Evolutionary conservation across 1,140 invertebrate genomes (phyloP).

Genomic region (Drosophila arizonae): DNA sequence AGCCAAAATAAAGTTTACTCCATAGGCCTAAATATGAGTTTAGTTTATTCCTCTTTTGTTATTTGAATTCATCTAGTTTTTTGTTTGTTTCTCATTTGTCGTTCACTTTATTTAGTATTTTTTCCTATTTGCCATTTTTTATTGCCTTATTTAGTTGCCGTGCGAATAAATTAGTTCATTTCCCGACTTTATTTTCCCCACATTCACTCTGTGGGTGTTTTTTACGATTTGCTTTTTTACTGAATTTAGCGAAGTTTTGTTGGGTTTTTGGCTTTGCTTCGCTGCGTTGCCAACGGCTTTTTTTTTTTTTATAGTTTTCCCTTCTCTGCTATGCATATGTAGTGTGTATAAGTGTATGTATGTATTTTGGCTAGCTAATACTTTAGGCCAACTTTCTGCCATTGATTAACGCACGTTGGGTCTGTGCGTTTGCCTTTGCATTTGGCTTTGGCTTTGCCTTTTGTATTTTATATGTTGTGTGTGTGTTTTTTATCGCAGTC

Average conservation of each 20-base stretch:
- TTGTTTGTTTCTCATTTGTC: background rate
- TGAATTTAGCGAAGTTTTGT: constrained; percentile 23
- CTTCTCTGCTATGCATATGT: background rate
- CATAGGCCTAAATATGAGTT: background rate
- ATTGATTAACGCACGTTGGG: constrained; percentile 32
- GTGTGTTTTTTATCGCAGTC: constrained; percentile 29
- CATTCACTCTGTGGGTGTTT: constrained; percentile 29
- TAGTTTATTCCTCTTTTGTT: background rate
- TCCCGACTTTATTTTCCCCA: constrained; percentile 20
- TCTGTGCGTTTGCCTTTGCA: background rate
- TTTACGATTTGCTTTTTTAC: constrained; percentile 17
- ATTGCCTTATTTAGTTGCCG: constrained; percentile 2
- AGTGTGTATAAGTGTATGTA: background rate
- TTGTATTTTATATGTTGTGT: background rate
- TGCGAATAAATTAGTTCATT: constrained; percentile 40
- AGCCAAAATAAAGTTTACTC: background rate
- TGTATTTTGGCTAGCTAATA: constrained; percentile 1
- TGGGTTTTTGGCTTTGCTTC: constrained; percentile 3
- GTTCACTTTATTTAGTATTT: constrained; percentile 1
- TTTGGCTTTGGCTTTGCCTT: constrained; percentile 1
- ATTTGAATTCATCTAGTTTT: background rate
- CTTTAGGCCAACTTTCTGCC: constrained; percentile 8
- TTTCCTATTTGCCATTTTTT: background rate
- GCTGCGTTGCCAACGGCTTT: constrained; percentile 13
- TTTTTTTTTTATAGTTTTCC: constrained; percentile 22